These are phyloP conservation scores for Hafferia zeledoni DNA, from an alignment of 2,797 vertebrate genomes.

Conservation along the genomic window DNA sequence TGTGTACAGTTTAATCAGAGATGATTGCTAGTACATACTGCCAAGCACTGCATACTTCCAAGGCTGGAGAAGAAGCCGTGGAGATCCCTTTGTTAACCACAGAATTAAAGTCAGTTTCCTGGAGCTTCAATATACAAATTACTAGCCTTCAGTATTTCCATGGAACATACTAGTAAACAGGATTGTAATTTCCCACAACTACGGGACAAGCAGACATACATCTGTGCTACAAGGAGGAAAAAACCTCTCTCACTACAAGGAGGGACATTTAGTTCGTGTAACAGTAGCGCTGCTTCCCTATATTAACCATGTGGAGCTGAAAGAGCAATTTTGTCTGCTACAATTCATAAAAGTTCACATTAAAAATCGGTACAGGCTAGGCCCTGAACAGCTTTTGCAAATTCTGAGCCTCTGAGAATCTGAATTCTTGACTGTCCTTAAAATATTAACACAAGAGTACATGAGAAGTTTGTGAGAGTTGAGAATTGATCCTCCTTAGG, in stretches of 20 bases:
- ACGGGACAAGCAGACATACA: neutral
- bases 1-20: neutral
- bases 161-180: neutral
- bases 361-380: neutral
- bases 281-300: neutral
- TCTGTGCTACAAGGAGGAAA: neutral
- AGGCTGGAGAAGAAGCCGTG: neutral
- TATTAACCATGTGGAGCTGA: neutral
- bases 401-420: neutral
- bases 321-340: neutral
- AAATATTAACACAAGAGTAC: neutral
- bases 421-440: neutral
- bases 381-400: neutral
- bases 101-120: neutral
- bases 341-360: neutral
- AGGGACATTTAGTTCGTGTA: neutral
- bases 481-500: neutral
- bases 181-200: neutral
- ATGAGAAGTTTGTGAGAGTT: neutral
- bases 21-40: fast-evolving
- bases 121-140: neutral
- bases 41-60: neutral
- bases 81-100: neutral
- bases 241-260: neutral
- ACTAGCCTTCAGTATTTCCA: neutral